phyloP scores from a whole-genome alignment of 2,888 invertebrate species.

The Acanthopleura granulata region DNA sequence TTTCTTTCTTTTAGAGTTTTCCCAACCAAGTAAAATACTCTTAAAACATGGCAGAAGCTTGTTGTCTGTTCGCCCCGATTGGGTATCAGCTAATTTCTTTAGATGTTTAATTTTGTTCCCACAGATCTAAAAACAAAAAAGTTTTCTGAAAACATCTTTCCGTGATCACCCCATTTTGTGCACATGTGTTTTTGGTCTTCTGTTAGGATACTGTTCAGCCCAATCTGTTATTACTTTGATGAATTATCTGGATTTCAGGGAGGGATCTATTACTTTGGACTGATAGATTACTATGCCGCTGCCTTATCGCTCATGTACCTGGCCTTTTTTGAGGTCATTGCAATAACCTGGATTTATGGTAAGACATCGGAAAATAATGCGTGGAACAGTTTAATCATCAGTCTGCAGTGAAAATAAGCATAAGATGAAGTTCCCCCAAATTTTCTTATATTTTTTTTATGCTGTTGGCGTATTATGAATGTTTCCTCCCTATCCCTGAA shows the following conservation, averaged over 20 bases:
- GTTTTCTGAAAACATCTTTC: too few species aligned
- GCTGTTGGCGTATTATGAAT: not conserved
- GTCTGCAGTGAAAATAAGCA: not conserved
- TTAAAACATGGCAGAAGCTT: too few species aligned
- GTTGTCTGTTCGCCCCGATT: too few species aligned
- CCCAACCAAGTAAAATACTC: too few species aligned
- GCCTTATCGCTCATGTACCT: slow-evolving; percentile 65
- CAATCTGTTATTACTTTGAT: not conserved
- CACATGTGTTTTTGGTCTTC: too few species aligned
- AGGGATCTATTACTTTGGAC: slow-evolving; percentile 65
- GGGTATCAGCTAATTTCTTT: too few species aligned
- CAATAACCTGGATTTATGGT: slow-evolving; percentile 67
- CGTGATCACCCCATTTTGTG: too few species aligned
- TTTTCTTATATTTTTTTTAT: not conserved
- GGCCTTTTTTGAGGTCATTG: slow-evolving; percentile 66
- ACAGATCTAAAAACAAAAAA: too few species aligned
- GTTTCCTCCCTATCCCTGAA: too few species aligned
- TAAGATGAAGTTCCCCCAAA: too few species aligned
- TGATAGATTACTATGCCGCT: slow-evolving; percentile 65
- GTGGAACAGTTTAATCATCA: not conserved
- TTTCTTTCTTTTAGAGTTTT: too few species aligned
- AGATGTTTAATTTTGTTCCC: too few species aligned
- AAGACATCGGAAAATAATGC: slow-evolving; percentile 26
- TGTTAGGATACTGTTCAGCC: not conserved
- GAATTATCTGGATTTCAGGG: slow-evolving; percentile 48